Percentiles rank a stretch among this genome's conserved stretches.
Evolutionary conservation across 2,888 invertebrate genomes (phyloP).

Genomic region (Dynastes maya): DNA sequence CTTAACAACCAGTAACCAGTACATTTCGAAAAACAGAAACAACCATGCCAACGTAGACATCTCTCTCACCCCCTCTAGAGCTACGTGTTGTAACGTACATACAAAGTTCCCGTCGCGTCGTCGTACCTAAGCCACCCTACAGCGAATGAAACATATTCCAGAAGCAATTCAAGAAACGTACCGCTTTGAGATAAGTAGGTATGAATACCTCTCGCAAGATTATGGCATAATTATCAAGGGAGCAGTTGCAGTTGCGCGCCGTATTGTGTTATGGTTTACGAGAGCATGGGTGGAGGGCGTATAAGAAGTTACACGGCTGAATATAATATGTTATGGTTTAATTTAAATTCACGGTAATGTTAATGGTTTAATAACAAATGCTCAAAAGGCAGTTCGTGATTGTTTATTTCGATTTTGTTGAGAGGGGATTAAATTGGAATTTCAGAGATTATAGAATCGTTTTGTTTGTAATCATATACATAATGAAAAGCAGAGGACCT

Average conservation of each 20-base stretch:
- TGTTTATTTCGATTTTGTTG: too few species aligned
- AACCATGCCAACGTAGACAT: background rate
- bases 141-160: constrained; percentile 19
- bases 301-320: background rate
- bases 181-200: constrained; percentile 32
- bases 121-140: background rate
- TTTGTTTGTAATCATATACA: background rate
- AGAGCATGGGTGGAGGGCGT: constrained; percentile 47
- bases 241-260: constrained; percentile 61
- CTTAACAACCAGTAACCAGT: too few species aligned
- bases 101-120: background rate
- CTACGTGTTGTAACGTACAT: background rate
- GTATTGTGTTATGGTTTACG: constrained; percentile 60
- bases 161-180: constrained; percentile 36
- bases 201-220: constrained; percentile 58
- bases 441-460: too few species aligned
- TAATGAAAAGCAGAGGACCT: too few species aligned
- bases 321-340: background rate
- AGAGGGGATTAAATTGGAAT: too few species aligned
- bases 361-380: constrained; percentile 6
- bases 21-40: too few species aligned
- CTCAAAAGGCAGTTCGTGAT: background rate
- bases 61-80: too few species aligned
- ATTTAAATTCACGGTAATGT: background rate
- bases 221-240: constrained; percentile 62